A percentile compares a stretch with the other conserved stretches of the same genome.
These are phyloP conservation scores for Ennomos quercinarius DNA, from an alignment of 2,888 invertebrate genomes.

Conservation along the genomic window DNA sequence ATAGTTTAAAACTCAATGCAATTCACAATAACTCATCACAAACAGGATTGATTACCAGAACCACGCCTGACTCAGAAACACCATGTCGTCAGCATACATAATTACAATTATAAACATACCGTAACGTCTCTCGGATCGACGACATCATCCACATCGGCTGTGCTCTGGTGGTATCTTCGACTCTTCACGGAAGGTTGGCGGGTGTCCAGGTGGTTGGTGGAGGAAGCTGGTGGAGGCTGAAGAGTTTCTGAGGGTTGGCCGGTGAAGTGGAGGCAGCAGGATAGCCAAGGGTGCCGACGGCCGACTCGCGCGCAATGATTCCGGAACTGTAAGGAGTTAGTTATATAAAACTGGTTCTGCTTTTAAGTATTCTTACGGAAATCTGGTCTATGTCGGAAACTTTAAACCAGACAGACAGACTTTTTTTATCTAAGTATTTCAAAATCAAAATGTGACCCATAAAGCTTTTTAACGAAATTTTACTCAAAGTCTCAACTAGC, in stretches of 20 bases:
- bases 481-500: too few species aligned
- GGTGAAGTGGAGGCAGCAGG: conserved; percentile 72
- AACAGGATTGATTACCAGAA: neutral
- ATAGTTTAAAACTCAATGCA: too few species aligned
- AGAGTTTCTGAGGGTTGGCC: conserved; percentile 57
- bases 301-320: conserved; percentile 75
- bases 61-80: neutral
- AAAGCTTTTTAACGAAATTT: too few species aligned
- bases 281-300: conserved; percentile 75
- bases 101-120: conserved; percentile 64
- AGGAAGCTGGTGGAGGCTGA: conserved; percentile 57
- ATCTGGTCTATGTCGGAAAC: too few species aligned
- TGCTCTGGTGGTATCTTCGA: conserved; percentile 71
- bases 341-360: too few species aligned
- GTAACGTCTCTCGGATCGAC: conserved; percentile 76
- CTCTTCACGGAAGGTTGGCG: conserved; percentile 72
- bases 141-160: conserved; percentile 66
- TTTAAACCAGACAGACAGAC: too few species aligned
- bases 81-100: neutral
- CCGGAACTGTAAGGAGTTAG: conserved; percentile 68
- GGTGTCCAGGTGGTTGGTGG: conserved; percentile 70
- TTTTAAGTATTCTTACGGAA: too few species aligned
- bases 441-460: too few species aligned
- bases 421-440: too few species aligned
- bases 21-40: too few species aligned